A percentile compares a stretch with the other conserved stretches of the same genome.
Evolutionary conservation across 2,888 invertebrate genomes (phyloP).

Genomic region (Stictocephala bisonia): DNA sequence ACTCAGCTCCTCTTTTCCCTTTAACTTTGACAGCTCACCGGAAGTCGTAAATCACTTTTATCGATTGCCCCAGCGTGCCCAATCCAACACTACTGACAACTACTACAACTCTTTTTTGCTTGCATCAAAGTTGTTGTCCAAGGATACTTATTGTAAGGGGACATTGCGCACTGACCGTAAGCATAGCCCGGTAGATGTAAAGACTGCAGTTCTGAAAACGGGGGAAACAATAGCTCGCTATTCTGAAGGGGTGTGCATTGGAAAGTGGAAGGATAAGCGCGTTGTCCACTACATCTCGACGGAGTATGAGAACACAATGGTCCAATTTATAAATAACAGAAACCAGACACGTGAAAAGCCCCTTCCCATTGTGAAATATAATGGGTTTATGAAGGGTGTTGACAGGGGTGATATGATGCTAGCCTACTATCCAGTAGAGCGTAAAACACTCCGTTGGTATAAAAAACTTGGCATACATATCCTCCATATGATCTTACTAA

Average conservation of each 20-base stretch:
- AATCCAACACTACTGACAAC: no score
- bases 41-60: no score
- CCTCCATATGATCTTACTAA: constrained; percentile 7
- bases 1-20: no score
- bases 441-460: constrained; percentile 43
- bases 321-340: background rate
- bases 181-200: no score
- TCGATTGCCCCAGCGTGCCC: no score
- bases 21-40: no score
- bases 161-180: no score
- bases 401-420: constrained; percentile 44
- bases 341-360: constrained; percentile 6
- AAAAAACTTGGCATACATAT: constrained; percentile 39
- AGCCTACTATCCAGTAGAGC: constrained; percentile 40
- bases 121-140: no score
- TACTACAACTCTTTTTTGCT: no score
- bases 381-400: constrained; percentile 43
- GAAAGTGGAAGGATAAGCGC: constrained; percentile 31
- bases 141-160: no score
- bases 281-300: constrained; percentile 9
- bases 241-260: background rate
- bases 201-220: no score
- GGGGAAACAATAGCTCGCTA: constrained; percentile 52
- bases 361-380: constrained; percentile 42
- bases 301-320: constrained; percentile 24